These are phyloP conservation scores for Ramphastos sulfuratus DNA, from an alignment of 2,113 vertebrate genomes.

Conservation along the genomic window DNA sequence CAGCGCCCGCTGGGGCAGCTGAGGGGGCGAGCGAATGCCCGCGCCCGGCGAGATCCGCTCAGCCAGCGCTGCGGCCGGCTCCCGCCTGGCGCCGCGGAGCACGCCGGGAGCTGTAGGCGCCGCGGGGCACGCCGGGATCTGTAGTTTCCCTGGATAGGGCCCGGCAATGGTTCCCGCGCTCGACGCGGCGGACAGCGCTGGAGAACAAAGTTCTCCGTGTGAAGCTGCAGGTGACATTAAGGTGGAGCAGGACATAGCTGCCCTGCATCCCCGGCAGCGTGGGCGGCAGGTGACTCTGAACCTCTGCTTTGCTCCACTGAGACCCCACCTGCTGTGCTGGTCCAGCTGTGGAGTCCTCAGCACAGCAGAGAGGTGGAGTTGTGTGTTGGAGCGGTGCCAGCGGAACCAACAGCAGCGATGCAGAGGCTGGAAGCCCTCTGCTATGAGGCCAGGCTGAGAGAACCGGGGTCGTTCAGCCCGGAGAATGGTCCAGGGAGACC, in stretches of 20 bases:
- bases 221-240: background rate
- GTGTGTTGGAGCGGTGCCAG: no score
- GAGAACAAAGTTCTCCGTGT: background rate
- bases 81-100: background rate
- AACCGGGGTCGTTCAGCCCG: background rate
- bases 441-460: no score
- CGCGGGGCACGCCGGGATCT: background rate
- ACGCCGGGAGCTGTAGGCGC: background rate
- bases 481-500: background rate
- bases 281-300: background rate
- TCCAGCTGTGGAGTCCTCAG: background rate
- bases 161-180: rapidly evolving
- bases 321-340: background rate
- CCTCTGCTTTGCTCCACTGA: background rate
- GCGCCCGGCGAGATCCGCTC: background rate
- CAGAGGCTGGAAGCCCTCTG: no score
- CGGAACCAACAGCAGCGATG: no score
- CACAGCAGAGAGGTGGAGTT: background rate
- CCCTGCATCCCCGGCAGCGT: background rate
- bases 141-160: background rate
- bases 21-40: background rate
- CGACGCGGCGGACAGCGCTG: background rate
- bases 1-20: background rate
- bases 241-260: background rate
- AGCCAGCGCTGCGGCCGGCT: background rate